These are phyloP conservation scores for Tragelaphus oryx DNA, from an alignment of 2,797 vertebrate species.

Conservation along the genomic window DNA sequence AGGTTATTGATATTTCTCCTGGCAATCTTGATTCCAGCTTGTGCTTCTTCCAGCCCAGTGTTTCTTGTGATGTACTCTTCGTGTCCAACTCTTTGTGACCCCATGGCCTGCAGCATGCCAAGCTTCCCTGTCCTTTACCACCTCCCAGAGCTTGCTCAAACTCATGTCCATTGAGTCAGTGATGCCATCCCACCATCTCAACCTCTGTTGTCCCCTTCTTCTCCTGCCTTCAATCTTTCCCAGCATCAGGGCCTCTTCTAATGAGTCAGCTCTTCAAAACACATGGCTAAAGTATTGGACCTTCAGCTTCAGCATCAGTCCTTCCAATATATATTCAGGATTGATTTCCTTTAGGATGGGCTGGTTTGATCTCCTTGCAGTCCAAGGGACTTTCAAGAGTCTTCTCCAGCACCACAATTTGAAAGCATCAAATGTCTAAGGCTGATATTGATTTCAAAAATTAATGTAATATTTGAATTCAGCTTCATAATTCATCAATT, in stretches of 20 bases:
- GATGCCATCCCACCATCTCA: neutral
- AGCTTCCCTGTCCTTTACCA: neutral
- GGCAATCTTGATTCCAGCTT: no score
- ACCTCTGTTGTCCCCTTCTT: neutral
- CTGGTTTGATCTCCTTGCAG: neutral
- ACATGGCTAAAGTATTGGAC: neutral
- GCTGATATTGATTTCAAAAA: constrained; percentile 17
- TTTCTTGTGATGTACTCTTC: no score
- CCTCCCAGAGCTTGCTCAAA: neutral
- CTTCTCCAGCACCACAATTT: neutral
- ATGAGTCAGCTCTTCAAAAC: neutral
- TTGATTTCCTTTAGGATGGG: neutral
- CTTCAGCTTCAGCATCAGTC: neutral
- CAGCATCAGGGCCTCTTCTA: neutral
- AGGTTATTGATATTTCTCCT: no score
- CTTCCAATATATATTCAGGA: neutral
- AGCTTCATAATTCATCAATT: neutral
- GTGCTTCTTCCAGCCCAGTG: no score
- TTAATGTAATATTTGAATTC: neutral
- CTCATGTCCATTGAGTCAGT: neutral
- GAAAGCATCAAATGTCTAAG: neutral
- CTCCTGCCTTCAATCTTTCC: neutral
- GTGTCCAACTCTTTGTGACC: neutral
- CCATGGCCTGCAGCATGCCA: neutral
- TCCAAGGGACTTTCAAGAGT: neutral